A percentile compares a stretch with the other conserved stretches of the same genome.
phyloP scores from a whole-genome alignment of 1,140 invertebrate genomes.

The Eulimnadia texana region DNA sequence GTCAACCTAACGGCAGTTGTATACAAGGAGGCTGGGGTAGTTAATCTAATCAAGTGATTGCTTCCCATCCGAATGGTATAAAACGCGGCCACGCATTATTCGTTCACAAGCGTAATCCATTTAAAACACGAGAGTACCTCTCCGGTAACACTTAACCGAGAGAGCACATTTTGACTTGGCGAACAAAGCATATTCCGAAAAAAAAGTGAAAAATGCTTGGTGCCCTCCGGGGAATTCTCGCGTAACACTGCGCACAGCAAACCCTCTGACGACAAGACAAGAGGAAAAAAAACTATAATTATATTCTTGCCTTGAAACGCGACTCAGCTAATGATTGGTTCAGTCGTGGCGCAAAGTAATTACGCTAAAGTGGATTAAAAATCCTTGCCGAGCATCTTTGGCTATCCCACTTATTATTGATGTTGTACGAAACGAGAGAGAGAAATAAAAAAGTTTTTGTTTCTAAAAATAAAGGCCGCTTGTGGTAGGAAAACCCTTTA shows the following conservation, averaged over 20 bases:
- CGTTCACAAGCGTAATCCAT: not conserved
- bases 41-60: constrained; percentile 23
- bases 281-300: not conserved
- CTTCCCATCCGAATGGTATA: constrained; percentile 22
- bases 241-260: not conserved
- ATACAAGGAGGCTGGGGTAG: not conserved
- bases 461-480: not conserved
- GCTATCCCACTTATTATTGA: not conserved
- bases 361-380: not conserved
- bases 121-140: not conserved
- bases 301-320: not conserved
- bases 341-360: not conserved
- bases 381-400: not conserved
- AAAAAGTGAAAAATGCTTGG: too few relatives aligned
- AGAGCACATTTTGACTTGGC: not conserved
- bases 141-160: not conserved
- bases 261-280: not conserved
- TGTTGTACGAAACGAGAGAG: not conserved
- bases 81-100: constrained; percentile 13
- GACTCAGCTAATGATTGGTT: not conserved
- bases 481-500: not conserved
- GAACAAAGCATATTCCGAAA: too few relatives aligned
- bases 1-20: not conserved
- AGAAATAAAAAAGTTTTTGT: not conserved
- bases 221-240: not conserved